Evolutionary conservation across 2,888 invertebrate genomes (phyloP).

Genomic region (Hipparchia sbordonii): DNA sequence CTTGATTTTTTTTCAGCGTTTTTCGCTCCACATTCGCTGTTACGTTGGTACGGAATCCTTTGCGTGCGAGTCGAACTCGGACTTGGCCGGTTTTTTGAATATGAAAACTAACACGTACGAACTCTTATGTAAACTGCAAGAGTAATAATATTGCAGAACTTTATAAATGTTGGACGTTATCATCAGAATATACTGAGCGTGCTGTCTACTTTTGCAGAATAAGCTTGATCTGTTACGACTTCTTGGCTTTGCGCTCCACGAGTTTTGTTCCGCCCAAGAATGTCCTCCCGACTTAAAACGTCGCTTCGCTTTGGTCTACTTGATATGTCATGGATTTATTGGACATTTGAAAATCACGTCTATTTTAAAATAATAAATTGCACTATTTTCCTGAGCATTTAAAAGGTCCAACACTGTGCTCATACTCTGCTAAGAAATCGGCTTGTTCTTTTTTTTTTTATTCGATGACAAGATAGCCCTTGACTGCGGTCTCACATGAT

Average conservation of each 20-base stretch:
- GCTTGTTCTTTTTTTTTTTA: too few species aligned
- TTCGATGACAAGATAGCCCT: too few species aligned
- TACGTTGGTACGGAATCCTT: too few species aligned
- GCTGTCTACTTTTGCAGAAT: constrained; percentile 6
- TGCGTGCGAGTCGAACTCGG: too few species aligned
- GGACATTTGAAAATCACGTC: constrained; percentile 1
- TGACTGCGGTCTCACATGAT: too few species aligned
- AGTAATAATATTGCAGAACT: not conserved
- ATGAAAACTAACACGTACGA: too few species aligned
- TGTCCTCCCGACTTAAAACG: not conserved
- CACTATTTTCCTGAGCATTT: not conserved
- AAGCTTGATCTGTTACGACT: not conserved
- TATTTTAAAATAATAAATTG: constrained; percentile 9
- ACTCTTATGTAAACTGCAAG: too few species aligned
- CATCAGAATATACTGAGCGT: not conserved
- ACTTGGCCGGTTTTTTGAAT: too few species aligned
- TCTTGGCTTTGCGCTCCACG: constrained; percentile 3
- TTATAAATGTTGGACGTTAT: constrained; percentile 1
- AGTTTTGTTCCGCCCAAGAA: constrained; percentile 4
- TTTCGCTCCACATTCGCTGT: too few species aligned
- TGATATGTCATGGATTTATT: constrained; percentile 6
- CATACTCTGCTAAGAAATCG: too few species aligned
- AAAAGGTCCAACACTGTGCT: too few species aligned
- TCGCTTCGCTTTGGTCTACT: not conserved
- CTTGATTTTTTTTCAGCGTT: too few species aligned